A percentile compares a stretch with the other conserved stretches of the same genome.
phyloP scores from a whole-genome alignment of 2,888 invertebrate genomes.

The Cataglyphis altisquamis region DNA sequence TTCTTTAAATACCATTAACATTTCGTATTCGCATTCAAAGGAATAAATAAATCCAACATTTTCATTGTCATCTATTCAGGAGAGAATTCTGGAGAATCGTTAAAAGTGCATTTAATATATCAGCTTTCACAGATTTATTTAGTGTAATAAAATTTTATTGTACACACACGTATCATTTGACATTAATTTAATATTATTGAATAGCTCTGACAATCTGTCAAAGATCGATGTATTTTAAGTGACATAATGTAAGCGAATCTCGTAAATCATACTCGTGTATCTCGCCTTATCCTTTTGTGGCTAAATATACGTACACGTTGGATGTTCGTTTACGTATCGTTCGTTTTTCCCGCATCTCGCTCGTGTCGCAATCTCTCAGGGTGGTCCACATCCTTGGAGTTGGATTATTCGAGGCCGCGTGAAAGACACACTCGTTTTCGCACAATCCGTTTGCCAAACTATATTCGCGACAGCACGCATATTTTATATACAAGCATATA shows the following conservation, averaged over 20 bases:
- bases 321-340: slow-evolving; percentile 60
- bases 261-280: slow-evolving; percentile 39
- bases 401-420: slow-evolving; percentile 70
- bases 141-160: background rate
- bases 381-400: slow-evolving; percentile 73
- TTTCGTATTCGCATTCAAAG: background rate
- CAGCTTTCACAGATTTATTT: background rate
- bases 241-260: slow-evolving; percentile 29
- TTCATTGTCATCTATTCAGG: slow-evolving; percentile 7
- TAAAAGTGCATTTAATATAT: background rate
- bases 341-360: slow-evolving; percentile 60
- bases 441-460: slow-evolving; percentile 64
- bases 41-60: background rate
- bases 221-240: slow-evolving; percentile 29
- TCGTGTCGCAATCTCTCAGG: slow-evolving; percentile 75
- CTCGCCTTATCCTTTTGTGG: slow-evolving; percentile 36
- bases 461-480: slow-evolving; percentile 32
- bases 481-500: slow-evolving; percentile 10
- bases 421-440: slow-evolving; percentile 61
- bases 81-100: background rate
- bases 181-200: slow-evolving; percentile 20
- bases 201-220: too few species aligned
- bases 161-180: background rate
- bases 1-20: background rate
- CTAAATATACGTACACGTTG: slow-evolving; percentile 44